Conservation (phyloP, 1,140 invertebrate species). For the Brachionus calyciflorus region DNA sequence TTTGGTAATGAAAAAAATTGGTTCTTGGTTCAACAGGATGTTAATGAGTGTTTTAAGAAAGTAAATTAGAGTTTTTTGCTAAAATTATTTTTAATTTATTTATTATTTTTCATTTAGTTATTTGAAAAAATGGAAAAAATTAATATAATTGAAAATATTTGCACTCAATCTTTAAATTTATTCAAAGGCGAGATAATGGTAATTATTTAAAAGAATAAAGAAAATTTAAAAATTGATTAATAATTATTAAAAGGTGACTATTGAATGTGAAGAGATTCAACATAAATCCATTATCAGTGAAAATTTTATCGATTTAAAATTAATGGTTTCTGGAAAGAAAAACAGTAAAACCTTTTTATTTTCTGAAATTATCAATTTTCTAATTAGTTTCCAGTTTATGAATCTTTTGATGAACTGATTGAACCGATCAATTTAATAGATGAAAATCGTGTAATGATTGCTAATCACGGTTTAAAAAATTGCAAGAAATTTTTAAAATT, state of each 20-base stretch:
- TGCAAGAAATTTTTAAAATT: not conserved
- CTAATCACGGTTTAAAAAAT: not conserved
- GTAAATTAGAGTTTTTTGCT: not conserved
- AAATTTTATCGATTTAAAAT: conserved; percentile 11
- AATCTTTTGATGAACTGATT: not conserved
- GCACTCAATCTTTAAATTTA: too few species aligned
- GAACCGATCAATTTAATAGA: not conserved
- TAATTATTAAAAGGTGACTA: not conserved
- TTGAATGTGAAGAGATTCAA: not conserved
- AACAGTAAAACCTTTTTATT: not conserved
- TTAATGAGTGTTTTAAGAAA: not conserved
- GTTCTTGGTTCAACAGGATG: not conserved
- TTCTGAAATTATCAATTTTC: not conserved
- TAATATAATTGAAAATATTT: too few species aligned
- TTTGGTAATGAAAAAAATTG: conserved; percentile 11
- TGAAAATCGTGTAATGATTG: not conserved
- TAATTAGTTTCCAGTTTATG: not conserved
- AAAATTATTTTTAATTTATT: too few species aligned
- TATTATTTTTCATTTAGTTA: too few species aligned
- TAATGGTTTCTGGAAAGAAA: not conserved
- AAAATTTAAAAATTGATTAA: not conserved
- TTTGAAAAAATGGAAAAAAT: too few species aligned
- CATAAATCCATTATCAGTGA: not conserved
- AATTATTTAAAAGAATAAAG: not conserved
- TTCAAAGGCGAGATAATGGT: too few species aligned